These are phyloP conservation scores for Rhincodon typus DNA, from an alignment of 2,797 vertebrate genomes.

Conservation along the genomic window DNA sequence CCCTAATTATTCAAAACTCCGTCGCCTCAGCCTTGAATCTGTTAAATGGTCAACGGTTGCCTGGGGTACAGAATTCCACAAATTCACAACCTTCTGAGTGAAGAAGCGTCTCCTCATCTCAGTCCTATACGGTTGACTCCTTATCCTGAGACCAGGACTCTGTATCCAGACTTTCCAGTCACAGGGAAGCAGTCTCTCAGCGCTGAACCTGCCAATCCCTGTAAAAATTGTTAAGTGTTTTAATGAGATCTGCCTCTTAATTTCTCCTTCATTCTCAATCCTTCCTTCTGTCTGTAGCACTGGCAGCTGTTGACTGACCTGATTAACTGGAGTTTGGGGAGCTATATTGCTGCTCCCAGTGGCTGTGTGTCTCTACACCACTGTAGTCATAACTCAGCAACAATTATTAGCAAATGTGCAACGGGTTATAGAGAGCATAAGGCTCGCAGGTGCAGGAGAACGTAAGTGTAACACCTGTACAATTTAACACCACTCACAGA, in stretches of 20 bases:
- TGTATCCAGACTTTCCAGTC: neutral
- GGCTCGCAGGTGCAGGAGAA: neutral
- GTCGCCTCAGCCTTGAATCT: neutral
- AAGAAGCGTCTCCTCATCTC: neutral
- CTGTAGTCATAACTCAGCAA: neutral
- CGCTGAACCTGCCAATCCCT: neutral
- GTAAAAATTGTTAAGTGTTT: neutral
- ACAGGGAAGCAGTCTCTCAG: neutral
- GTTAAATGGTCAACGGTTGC: neutral
- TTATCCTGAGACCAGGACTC: neutral
- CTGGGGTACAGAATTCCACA: neutral
- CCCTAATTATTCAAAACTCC: no score
- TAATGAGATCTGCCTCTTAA: neutral
- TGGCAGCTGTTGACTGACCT: conserved; percentile 21
- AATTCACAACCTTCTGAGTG: neutral
- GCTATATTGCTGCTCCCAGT: neutral
- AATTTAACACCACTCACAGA: neutral
- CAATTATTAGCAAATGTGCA: neutral
- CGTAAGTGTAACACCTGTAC: neutral
- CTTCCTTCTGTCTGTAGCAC: neutral
- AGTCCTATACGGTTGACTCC: no score
- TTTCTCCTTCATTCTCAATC: neutral
- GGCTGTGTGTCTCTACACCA: no score
- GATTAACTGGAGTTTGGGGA: neutral
- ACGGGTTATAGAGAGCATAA: neutral